Evolutionary conservation across 2,113 vertebrate genomes (phyloP), one percentile per base, ranked within the genome.

Genomic region (Amazona vittata): DNA sequence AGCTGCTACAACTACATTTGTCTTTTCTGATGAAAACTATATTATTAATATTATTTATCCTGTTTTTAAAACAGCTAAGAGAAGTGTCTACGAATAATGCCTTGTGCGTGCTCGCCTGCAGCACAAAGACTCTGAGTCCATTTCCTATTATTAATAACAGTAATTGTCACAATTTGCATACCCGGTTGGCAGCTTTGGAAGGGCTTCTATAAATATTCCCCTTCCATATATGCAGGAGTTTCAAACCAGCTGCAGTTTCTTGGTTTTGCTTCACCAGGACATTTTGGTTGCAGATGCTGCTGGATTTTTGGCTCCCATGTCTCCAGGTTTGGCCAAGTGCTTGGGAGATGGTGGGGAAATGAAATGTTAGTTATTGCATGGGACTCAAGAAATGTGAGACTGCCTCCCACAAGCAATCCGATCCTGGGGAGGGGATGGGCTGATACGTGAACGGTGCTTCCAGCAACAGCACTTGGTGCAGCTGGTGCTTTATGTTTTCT

Each of bases 371-470:
- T 63, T 68, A 14, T 52, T 3, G 67, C 2, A 1, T 50, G 31
- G 37, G 37, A 37, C 15, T 14, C 1, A 3, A 31, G 55, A 44
- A n/a, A 20, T 13, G 39, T 0, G n/a, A 70, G 37, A 13, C 9
- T 7, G 15, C 33, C 44, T 19, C 33, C 25, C 3, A 0, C 1
- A 4, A 21, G 57, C 26, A 13, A 5, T 10, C 0, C 0, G 1
- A 9, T 31, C 37, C 24, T 1, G 2, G 46, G 57, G 44, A 77
- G 26, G 49, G 57, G 31, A 46, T 0, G 1, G 17, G 29, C 12
- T 31, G 37, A 15, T 41, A 15, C 2, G 1, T 0, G n/a, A 31
- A 28, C 0, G 5, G 37, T 10, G 43, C 49, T 43, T 37, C 31
- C 24, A 60, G 68, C 29, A 15, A 16, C 5, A 2, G 21, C 33